phyloP scores from a whole-genome alignment of 2,888 invertebrate genomes.

The Drosophila mercatorum region DNA sequence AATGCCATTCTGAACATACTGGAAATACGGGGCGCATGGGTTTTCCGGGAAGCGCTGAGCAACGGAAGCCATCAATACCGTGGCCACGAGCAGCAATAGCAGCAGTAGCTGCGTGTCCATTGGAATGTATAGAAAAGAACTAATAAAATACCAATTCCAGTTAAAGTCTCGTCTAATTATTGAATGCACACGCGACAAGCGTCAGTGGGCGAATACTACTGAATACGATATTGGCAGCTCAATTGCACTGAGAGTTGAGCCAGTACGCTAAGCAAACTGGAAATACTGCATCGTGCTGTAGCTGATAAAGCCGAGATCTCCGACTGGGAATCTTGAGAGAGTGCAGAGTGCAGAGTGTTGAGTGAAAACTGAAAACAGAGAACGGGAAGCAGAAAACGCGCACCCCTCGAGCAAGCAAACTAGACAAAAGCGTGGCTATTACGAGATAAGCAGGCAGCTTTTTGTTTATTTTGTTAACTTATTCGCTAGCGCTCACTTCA shows the following conservation, averaged over 20 bases:
- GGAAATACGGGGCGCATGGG: slow-evolving; percentile 49
- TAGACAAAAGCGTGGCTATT: slow-evolving; percentile 17
- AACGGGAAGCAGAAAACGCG: not conserved
- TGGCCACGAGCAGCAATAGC: slow-evolving; percentile 16
- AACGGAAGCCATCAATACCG: slow-evolving; percentile 2
- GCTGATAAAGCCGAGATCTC: slow-evolving; percentile 20
- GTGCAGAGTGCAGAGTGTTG: not conserved
- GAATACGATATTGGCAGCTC: slow-evolving; percentile 7
- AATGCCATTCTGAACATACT: slow-evolving; percentile 39
- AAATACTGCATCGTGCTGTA: slow-evolving; percentile 57
- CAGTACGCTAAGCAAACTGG: slow-evolving; percentile 60
- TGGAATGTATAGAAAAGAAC: not conserved
- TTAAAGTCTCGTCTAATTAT: slow-evolving; percentile 17
- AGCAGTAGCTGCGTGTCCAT: slow-evolving; percentile 14
- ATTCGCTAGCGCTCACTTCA: slow-evolving; percentile 61
- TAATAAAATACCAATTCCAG: not conserved
- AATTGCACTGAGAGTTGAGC: slow-evolving; percentile 14
- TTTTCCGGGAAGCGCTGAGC: slow-evolving; percentile 61
- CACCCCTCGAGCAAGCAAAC: not conserved
- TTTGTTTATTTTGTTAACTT: slow-evolving; percentile 27
- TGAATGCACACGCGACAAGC: slow-evolving; percentile 40
- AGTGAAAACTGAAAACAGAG: slow-evolving; percentile 22
- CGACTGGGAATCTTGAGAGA: not conserved
- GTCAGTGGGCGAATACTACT: slow-evolving; percentile 35
- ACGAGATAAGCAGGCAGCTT: slow-evolving; percentile 37